Evolutionary conservation across 2,113 vertebrate genomes (phyloP).

Genomic region (Callithrix jacchus): DNA sequence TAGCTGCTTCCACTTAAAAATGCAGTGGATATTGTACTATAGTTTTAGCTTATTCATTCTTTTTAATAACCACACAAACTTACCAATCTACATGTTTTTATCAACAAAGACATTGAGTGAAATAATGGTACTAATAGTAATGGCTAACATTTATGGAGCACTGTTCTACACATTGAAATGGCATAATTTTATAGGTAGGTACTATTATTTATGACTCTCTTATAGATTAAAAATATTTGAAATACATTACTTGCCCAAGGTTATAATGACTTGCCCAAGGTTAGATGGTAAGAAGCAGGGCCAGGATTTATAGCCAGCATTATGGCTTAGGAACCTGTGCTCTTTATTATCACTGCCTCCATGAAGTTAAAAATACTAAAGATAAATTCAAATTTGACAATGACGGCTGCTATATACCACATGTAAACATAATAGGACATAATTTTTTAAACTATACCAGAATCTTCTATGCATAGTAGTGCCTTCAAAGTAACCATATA

Average conservation of each 20-base stretch:
- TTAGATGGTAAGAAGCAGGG: background rate
- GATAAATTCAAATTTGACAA: background rate
- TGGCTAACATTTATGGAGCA: background rate
- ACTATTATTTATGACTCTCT: background rate
- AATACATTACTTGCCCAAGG: background rate
- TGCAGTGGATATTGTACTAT: background rate
- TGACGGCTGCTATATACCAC: background rate
- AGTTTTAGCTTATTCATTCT: background rate
- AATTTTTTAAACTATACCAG: background rate
- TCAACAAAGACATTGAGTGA: background rate
- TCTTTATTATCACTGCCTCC: background rate
- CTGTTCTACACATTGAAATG: background rate
- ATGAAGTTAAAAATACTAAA: conserved; percentile 10
- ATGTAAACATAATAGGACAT: background rate
- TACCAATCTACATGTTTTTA: conserved; percentile 33
- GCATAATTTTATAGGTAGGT: background rate
- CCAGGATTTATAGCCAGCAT: background rate
- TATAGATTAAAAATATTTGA: background rate
- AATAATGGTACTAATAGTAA: background rate
- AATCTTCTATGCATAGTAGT: background rate
- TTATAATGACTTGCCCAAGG: background rate
- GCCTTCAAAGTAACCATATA: background rate
- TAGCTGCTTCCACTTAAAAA: conserved; percentile 21
- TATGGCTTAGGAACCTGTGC: background rate
- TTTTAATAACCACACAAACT: background rate